Base-by-base conservation (phyloP, 2,888 invertebrate genomes). In the Phrixothrix hirtus region DNA sequence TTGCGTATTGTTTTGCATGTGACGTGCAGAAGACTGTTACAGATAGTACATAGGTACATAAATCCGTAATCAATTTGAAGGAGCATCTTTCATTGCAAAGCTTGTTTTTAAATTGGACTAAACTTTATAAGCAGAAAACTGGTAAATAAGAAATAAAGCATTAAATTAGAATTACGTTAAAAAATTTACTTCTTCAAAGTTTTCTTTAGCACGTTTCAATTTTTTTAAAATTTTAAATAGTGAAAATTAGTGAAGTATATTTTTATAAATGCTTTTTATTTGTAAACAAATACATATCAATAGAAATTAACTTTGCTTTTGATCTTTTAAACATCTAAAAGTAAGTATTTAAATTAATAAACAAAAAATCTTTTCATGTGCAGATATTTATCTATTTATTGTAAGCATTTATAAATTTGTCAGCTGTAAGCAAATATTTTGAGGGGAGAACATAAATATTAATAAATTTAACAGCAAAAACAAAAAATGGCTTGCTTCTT, bases 391-490 rank as follows among this genome's bases (percentile, higher is more conserved):
- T 7, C 16, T 1, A 11, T 3, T 15, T 4, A 13, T 27, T 15
- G 11, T 30, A n/a, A 54, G 57, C 39, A 64, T 62, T 68, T 66
- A 65, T 68, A 68, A 68, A 68, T 66, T 56, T 63, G 68, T 68
- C 68, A 66, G 58, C 64, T 52, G 56, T 52, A 55, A 55, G 65
- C 61, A 65, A 69, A 64, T 67, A 66, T 67, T 62, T 59, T 57
- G 55, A 56, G 42, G 45, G 53, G 55, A 46, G 53, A 55, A 64
- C 61, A 62, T 61, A 63, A 69, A 68, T 67, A 67, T 49, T 59
- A 58, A 63, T 67, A 67, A 67, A 66, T 67, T 63, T 36, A 57
- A 56, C 55, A 48, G 38, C 55, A 64, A 63, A 64, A 64, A 64
- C 60, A 64, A 63, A 58, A 58, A 47, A 55, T 55, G 48, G 56